phyloP scores from a whole-genome alignment of 2,888 invertebrate species.

The Hartigia nigra region DNA sequence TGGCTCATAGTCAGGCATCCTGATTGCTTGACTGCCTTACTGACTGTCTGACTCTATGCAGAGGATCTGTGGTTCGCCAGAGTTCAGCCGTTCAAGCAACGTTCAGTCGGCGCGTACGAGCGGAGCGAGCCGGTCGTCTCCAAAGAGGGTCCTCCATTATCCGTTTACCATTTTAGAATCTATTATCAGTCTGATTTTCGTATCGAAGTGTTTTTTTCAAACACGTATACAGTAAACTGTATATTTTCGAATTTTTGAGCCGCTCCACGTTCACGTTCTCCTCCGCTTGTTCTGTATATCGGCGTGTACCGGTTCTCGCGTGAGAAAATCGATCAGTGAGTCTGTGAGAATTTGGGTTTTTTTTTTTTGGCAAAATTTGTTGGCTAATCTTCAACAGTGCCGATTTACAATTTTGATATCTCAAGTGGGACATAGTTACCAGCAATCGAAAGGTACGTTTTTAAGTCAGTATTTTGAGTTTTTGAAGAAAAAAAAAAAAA shows the following conservation, averaged over 20 bases:
- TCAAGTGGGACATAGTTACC: not conserved
- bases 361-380: not conserved
- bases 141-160: not conserved
- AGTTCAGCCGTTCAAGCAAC: slow-evolving; percentile 43
- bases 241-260: not conserved
- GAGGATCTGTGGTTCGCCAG: slow-evolving; percentile 25
- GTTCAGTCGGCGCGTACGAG: slow-evolving; percentile 45
- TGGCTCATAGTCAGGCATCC: not conserved
- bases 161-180: not conserved
- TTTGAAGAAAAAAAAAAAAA: too few species aligned
- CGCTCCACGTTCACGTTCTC: not conserved
- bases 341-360: not conserved
- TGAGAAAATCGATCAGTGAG: not conserved
- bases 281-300: not conserved
- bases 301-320: not conserved
- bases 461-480: too few species aligned
- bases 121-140: slow-evolving; percentile 40
- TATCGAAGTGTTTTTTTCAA: not conserved
- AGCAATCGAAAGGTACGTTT: not conserved
- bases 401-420: not conserved
- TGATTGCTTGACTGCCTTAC: not conserved
- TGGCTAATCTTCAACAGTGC: not conserved
- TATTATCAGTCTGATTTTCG: slow-evolving; percentile 5
- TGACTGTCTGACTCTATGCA: not conserved
- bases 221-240: not conserved